These are phyloP conservation scores for Suricata suricatta DNA, from an alignment of 2,113 vertebrate species.

Conservation along the genomic window DNA sequence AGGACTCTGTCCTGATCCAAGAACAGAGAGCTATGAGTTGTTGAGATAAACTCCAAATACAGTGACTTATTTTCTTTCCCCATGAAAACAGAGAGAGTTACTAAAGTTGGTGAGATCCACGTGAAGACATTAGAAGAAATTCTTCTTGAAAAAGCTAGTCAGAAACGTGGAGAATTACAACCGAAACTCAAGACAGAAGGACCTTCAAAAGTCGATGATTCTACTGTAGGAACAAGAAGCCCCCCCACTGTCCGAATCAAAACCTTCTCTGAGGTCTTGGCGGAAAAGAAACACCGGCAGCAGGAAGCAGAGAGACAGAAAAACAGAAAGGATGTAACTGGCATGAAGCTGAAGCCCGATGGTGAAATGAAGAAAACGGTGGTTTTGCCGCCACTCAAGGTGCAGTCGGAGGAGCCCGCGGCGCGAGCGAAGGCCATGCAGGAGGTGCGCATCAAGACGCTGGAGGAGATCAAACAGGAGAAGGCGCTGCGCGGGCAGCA, in stretches of 20 bases:
- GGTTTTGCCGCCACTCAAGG: background rate
- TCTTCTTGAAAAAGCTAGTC: slow-evolving; percentile 90
- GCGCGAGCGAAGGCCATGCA: slow-evolving; percentile 53
- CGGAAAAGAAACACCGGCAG: slow-evolving; percentile 87
- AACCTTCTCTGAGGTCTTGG: slow-evolving; percentile 87
- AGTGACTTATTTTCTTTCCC: background rate
- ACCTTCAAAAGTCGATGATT: slow-evolving; percentile 61
- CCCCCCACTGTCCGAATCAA: slow-evolving; percentile 77
- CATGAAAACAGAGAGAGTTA: slow-evolving; percentile 74
- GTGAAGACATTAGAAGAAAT: slow-evolving; percentile 97
- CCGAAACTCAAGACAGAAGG: slow-evolving; percentile 67
- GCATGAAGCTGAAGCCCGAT: slow-evolving; percentile 61
- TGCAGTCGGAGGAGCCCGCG: slow-evolving; percentile 54
- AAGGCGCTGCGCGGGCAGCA: slow-evolving; percentile 91
- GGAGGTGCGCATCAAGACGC: slow-evolving; percentile 91
- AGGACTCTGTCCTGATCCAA: background rate
- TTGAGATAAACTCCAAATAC: background rate
- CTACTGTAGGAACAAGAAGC: slow-evolving; percentile 66
- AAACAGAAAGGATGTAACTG: slow-evolving; percentile 59
- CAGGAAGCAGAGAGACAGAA: slow-evolving; percentile 83
- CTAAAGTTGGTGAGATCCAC: slow-evolving; percentile 86
- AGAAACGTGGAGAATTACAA: slow-evolving; percentile 80
- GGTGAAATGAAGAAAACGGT: slow-evolving; percentile 71
- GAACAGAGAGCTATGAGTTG: background rate
- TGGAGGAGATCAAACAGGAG: slow-evolving; percentile 95